Evolutionary conservation across 2,113 vertebrate species (phyloP), one percentile per base, ranked within the genome.

Genomic region (Sylvia atricapilla): DNA sequence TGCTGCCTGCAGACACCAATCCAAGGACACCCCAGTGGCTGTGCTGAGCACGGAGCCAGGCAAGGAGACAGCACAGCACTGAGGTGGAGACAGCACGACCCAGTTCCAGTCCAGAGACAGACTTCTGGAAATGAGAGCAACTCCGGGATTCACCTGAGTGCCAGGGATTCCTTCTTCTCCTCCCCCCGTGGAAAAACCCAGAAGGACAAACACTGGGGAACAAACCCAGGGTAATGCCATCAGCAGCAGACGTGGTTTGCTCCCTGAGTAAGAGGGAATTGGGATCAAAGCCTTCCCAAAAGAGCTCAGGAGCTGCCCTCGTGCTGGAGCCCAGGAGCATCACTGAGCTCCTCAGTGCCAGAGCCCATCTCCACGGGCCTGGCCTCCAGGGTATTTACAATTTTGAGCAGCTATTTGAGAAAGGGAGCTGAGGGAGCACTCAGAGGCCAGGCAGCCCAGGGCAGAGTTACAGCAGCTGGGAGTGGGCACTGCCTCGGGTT

Each of bases 141-240:
- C 30, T 33, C 5, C 35, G n/a, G 16, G 60, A 77, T 86, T 44
- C 58, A 80, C 59, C 64, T 6, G 20, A 62, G 37, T 11, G 25
- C 43, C 37, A 58, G 0, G 6, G 37, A 37, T 37, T 62, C 63
- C 63, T 41, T 15, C n/a, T 37, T 27, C 47, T 62, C 55, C 47
- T 52, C 58, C 16, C 1, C 33, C 35, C 53, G 13, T 4, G 23
- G 47, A 46, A 64, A 49, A 43, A 1, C 15, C 5, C 7, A 6
- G 41, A 39, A 49, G 0, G 43, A 27, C 53, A 49, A 63, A 67
- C 55, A 8, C 37, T 20, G 7, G 25, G 64, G 39, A 70, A 10
- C 25, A 66, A 52, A n/a, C 46, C 15, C 25, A 6, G 3, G 14
- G 60, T 0, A 14, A 52, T 0, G 8, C 16, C 1, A 2, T 0